Evolutionary conservation across 2,888 invertebrate genomes (phyloP).

Genomic region (Synanthedon formicaeformis): DNA sequence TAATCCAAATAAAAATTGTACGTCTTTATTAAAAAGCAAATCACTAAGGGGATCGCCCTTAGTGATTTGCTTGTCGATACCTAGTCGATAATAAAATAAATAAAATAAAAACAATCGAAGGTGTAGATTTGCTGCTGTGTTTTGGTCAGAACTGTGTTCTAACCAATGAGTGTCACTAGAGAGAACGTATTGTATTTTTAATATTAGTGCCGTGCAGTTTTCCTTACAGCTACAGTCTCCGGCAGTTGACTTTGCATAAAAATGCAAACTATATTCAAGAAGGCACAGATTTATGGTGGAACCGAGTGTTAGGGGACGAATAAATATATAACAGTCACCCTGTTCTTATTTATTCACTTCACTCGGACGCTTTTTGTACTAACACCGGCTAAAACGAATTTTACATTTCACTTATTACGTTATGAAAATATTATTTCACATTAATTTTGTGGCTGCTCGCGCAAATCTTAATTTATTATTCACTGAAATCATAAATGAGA

Average conservation of each 20-base stretch:
- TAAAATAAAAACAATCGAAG: too few relatives aligned
- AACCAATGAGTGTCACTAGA: background rate
- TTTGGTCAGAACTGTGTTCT: too few relatives aligned
- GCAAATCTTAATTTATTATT: constrained; percentile 8
- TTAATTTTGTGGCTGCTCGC: background rate
- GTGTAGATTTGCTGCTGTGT: too few relatives aligned
- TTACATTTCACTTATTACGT: background rate
- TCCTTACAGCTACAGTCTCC: constrained; percentile 11
- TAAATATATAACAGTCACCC: constrained; percentile 21
- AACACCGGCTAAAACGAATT: background rate
- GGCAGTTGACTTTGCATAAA: constrained; percentile 50
- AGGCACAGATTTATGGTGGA: constrained; percentile 39
- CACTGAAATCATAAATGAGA: constrained; percentile 24
- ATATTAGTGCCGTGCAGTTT: background rate
- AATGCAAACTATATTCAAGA: constrained; percentile 56
- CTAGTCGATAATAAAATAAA: too few relatives aligned
- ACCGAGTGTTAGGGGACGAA: constrained; percentile 37
- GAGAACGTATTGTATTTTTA: background rate
- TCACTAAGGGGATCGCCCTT: too few relatives aligned
- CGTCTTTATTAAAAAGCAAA: too few relatives aligned
- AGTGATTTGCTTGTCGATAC: too few relatives aligned
- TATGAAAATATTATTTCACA: background rate
- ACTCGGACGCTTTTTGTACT: background rate
- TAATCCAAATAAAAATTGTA: too few relatives aligned
- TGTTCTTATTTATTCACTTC: background rate